A percentile compares a stretch with the other conserved stretches of the same genome.
Conservation (phyloP, 1,140 invertebrate species). For the Camponotus pennsylvanicus region DNA sequence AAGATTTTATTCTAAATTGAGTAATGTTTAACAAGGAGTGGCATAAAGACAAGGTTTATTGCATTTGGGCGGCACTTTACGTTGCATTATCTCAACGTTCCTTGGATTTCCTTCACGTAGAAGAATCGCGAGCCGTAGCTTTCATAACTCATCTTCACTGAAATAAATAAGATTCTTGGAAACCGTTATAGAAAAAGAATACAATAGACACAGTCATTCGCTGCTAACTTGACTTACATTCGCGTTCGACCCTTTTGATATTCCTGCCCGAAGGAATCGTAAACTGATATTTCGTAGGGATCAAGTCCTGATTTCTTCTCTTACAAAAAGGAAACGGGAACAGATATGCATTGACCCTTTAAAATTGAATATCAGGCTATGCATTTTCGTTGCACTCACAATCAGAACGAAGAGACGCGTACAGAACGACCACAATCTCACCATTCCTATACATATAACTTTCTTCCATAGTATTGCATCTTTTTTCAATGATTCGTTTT, state of each 20-base stretch:
- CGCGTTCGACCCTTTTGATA: neutral
- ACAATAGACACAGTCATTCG: slow-evolving; percentile 8
- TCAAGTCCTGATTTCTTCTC: neutral
- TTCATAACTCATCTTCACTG: slow-evolving; percentile 45
- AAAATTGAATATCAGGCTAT: slow-evolving; percentile 23
- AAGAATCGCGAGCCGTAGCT: slow-evolving; percentile 34
- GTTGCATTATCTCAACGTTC: slow-evolving; percentile 29
- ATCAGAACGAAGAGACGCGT: neutral
- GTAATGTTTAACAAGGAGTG: slow-evolving; percentile 8
- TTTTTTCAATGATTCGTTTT: neutral
- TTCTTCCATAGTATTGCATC: neutral
- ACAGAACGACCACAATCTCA: neutral
- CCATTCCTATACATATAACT: neutral
- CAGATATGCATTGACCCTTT: slow-evolving; percentile 11
- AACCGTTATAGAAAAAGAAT: slow-evolving; percentile 31
- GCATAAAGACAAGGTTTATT: slow-evolving; percentile 51
- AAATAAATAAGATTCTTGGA: slow-evolving; percentile 24
- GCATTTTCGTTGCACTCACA: neutral
- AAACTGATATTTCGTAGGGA: slow-evolving; percentile 36
- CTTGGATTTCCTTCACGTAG: slow-evolving; percentile 18
- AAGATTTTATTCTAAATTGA: slow-evolving; percentile 32
- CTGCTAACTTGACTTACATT: slow-evolving; percentile 31
- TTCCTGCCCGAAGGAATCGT: neutral
- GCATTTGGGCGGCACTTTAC: slow-evolving; percentile 27
- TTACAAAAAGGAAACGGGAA: neutral